Evolutionary conservation across 2,797 vertebrate genomes (phyloP), one percentile per base, ranked within the genome.

Genomic region (Eutrigla gurnardus): DNA sequence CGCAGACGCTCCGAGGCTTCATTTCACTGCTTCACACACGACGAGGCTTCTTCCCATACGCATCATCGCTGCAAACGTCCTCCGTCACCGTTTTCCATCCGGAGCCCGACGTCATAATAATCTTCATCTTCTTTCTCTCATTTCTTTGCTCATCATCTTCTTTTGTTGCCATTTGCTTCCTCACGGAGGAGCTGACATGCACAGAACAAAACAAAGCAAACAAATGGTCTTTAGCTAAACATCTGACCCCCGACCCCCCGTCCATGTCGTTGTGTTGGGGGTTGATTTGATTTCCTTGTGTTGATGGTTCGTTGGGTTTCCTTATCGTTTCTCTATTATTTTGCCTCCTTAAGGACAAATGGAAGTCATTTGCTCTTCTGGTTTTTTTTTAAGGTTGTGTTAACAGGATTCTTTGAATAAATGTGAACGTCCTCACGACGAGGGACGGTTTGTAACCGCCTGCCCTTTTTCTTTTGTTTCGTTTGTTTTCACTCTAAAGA

Each of bases 181-280:
- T 76, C 87, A 88, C 89, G 63, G 73, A 81, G 75, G 75, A 88
- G 83, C 84, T 85, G 93, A 93, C 92, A 93, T 93, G 89, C 87
- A 91, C 86, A 93, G 90, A 94, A 88, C 91, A 93, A 94, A 94
- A 92, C 91, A 84, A 92, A 83, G 86, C 83, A 85, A 93, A 91
- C 87, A 94, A 95, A 96, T 96, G 95, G 95, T 95, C 95, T 96
- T 96, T 96, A 96, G 94, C 84, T 92, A 91, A 93, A 90, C 92
- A 89, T 93, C 86, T 86, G 84, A 90, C 85, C 90, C 84, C 83
- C 67, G 78, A 91, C 88, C 81, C 88, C 80, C 35, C 70, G 78
- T 93, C 87, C 88, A 93, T 93, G 89, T 91, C 77, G 84, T 90
- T 82, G 86, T 91, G 84, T 94, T 90, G 85, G 91, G 91, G 87